Evolutionary conservation across 2,797 vertebrate species (phyloP).

Genomic region (Morelia viridis): DNA sequence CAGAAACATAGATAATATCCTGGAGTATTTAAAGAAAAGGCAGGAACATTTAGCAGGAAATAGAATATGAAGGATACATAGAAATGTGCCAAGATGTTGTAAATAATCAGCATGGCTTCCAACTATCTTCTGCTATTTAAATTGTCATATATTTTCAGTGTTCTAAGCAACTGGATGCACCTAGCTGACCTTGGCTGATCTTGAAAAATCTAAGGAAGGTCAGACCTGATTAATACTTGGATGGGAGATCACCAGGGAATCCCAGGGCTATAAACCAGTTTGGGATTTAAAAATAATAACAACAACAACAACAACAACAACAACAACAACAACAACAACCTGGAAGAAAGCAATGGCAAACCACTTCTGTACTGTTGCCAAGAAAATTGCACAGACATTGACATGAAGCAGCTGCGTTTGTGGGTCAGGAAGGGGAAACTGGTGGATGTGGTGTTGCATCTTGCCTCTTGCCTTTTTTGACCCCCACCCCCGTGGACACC

Average conservation of each 20-base stretch:
- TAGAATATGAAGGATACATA: background rate
- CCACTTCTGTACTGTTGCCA: background rate
- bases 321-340: background rate
- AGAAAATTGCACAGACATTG: background rate
- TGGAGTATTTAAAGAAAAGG: background rate
- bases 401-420: background rate
- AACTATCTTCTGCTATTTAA: background rate
- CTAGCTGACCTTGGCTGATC: background rate
- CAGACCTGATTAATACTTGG: background rate
- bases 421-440: background rate
- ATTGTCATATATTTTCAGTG: background rate
- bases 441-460: background rate
- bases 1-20: background rate
- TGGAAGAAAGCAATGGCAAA: background rate
- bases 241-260: background rate
- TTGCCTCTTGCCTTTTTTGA: background rate
- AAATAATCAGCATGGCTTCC: background rate
- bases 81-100: background rate
- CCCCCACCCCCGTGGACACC: background rate
- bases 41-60: background rate
- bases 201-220: background rate
- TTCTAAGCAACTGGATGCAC: background rate
- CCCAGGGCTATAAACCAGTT: background rate
- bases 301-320: no score
- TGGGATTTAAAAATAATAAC: background rate